Percentiles rank a stretch among this genome's conserved stretches.
phyloP scores from a whole-genome alignment of 2,888 invertebrate species.

The Ormyrus rosae region DNA sequence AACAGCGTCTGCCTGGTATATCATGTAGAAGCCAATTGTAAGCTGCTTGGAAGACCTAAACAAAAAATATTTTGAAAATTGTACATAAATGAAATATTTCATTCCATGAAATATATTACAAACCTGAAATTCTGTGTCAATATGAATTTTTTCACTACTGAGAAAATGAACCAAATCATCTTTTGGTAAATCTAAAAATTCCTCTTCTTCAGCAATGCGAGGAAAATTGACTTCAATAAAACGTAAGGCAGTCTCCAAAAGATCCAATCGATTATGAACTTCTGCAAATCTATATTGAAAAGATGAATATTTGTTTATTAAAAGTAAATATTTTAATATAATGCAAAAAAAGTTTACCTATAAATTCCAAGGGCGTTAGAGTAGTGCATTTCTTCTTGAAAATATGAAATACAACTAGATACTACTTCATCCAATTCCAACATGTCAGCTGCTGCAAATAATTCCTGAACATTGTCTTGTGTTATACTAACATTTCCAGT shows the following conservation, averaged over 20 bases:
- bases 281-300: constrained; percentile 85
- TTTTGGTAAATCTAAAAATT: constrained; percentile 89
- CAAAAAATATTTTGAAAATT: not conserved
- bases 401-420: constrained; percentile 88
- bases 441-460: constrained; percentile 94
- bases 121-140: constrained; percentile 93
- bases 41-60: constrained; percentile 88
- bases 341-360: constrained; percentile 76
- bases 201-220: constrained; percentile 87
- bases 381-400: constrained; percentile 89
- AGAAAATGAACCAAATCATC: constrained; percentile 86
- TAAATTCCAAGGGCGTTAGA: constrained; percentile 93
- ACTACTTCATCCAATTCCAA: constrained; percentile 90
- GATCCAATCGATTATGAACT: constrained; percentile 87
- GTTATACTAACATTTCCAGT: constrained; percentile 85
- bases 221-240: constrained; percentile 93
- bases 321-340: constrained; percentile 16
- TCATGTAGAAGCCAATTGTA: constrained; percentile 92
- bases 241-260: constrained; percentile 86
- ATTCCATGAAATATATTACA: constrained; percentile 3
- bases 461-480: constrained; percentile 90
- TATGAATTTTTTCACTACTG: constrained; percentile 89
- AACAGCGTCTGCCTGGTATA: constrained; percentile 85
- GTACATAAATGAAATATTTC: not conserved
- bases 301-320: not conserved